Base-by-base conservation (phyloP, 1,140 invertebrate genomes). In the Drosophila santomea region DNA sequence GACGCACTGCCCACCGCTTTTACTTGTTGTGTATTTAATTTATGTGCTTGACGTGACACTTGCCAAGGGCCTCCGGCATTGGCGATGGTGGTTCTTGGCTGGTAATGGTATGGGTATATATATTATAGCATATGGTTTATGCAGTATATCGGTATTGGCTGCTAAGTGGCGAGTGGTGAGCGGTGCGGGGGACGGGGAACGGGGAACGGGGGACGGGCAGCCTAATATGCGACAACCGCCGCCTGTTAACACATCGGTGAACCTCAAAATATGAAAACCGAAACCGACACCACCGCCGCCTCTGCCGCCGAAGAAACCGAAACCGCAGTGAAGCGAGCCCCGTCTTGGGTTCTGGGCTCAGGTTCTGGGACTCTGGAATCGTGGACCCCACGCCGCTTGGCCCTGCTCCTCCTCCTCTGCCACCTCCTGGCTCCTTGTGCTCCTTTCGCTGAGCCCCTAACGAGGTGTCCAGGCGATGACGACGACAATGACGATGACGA, bases 31-130 rank as follows among this genome's bases (percentile, higher is more conserved):
- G 79, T 59, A 45, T 71, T 82, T 71, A 86, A 91, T 91, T 91
- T 91, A 91, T 91, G 77, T 76, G 78, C 78, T 72, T 60, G 83
- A 90, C 85, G 90, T 81, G 90, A 91, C 90, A 91, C 82, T 91
- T 90, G 84, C 80, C 82, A 78, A 64, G 60, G 56, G 58, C n/a
- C 28, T 4, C 25, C 35, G 48, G 47, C 23, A 28, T 15, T 48
- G 47, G 23, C 32, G 32, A 32, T 32, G 32, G 32, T 32, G 32
- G 8, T 32, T 15, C 39, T n/a, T 35, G n/a, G n/a, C 32, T 39
- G 11, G 45, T 4, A 38, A 14, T 3, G 11, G 10, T 14, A 38
- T 38, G 10, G 11, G 10, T 38, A 38, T 38, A 10, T 10, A 28
- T 28, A 28, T 28, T 28, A 28, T 28, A 28, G 28, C 28, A 20